Evolutionary conservation across 2,113 vertebrate genomes (phyloP), one percentile per base, ranked within the genome.

Genomic region (Amphiprion percula): DNA sequence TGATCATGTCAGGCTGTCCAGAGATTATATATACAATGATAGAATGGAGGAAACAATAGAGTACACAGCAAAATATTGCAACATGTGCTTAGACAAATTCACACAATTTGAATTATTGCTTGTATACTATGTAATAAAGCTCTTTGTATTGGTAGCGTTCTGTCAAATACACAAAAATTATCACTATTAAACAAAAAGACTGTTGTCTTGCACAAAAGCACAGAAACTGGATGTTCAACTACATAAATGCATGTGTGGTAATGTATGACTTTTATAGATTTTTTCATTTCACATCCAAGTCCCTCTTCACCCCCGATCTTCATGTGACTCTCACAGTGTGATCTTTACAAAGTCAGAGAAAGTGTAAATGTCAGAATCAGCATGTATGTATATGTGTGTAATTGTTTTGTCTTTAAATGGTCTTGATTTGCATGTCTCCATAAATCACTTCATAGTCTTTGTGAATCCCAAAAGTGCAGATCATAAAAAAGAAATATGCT

Each of bases 401-500:
- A 15, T 50, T 65, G 44, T 10, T 53, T 71, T 67, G 23, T 68
- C 47, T 8, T 26, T 5, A 37, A 26, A 50, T 33, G 2, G 28
- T 71, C 10, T 39, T 10, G 33, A 37, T 49, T 52, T 21, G 15
- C 37, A 23, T 68, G 78, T n/a, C 0, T 50, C 37, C 30, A 44
- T 54, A 30, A 10, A 59, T 24, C 2, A 58, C 64, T 66, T 44
- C 37, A 60, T 24, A 21, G 26, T 73, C 75, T 80, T 66, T 70
- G 66, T 68, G 77, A 52, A 79, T 87, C 66, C 26, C 44, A 81
- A 73, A 78, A 64, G 50, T 68, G 56, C 10, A 17, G 55, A 70
- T 77, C 75, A 80, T 79, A 61, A 84, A 68, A 65, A 71, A 62
- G 66, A 85, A 76, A 86, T 72, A 61, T 74, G 54, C 41, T 73